These are phyloP conservation scores for Eupeodes latifasciatus DNA, from an alignment of 2,888 invertebrate species.

Conservation along the genomic window DNA sequence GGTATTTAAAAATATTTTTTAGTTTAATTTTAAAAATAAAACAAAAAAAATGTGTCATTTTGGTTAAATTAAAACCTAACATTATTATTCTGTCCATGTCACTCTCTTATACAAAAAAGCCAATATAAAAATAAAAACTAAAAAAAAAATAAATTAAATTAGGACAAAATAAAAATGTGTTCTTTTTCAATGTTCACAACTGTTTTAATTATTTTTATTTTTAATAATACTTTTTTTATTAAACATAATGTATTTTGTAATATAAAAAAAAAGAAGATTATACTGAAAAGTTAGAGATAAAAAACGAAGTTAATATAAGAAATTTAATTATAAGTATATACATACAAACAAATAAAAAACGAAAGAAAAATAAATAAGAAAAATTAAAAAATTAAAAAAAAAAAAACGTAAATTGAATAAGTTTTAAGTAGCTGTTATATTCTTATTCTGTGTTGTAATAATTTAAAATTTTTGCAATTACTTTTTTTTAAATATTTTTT, in stretches of 20 bases:
- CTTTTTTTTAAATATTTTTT: slow-evolving; percentile 68
- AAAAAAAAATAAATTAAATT: slow-evolving; percentile 47
- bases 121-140: slow-evolving; percentile 38
- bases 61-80: slow-evolving; percentile 46
- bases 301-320: slow-evolving; percentile 56
- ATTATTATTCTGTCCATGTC: slow-evolving; percentile 72
- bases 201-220: slow-evolving; percentile 32
- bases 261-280: slow-evolving; percentile 65
- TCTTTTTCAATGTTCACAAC: slow-evolving; percentile 39
- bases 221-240: slow-evolving; percentile 71
- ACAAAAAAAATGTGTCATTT: slow-evolving; percentile 69
- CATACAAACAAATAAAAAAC: slow-evolving; percentile 71
- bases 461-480: slow-evolving; percentile 76
- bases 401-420: slow-evolving; percentile 68
- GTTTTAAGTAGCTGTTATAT: slow-evolving; percentile 76
- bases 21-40: slow-evolving; percentile 68
- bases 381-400: slow-evolving; percentile 12
- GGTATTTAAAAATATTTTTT: slow-evolving; percentile 58
- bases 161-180: slow-evolving; percentile 54
- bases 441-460: slow-evolving; percentile 76
- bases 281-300: slow-evolving; percentile 71
- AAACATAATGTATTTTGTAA: slow-evolving; percentile 76
- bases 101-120: slow-evolving; percentile 51
- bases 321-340: slow-evolving; percentile 62
- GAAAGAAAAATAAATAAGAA: slow-evolving; percentile 77